phyloP scores from a whole-genome alignment of 1,140 invertebrate species.

The Aphidius ervi region DNA sequence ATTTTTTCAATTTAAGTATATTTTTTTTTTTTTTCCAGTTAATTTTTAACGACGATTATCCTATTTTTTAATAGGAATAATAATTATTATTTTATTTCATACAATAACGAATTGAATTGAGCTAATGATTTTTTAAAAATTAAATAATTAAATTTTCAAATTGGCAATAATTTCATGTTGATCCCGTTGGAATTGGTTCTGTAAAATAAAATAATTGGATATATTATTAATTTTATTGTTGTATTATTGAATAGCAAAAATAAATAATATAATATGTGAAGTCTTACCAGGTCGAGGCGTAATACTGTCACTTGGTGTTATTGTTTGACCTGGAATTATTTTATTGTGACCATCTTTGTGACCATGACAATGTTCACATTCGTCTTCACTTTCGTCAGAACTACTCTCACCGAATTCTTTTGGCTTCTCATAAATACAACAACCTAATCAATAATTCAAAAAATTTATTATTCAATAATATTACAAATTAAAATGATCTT shows the following conservation, averaged over 20 bases:
- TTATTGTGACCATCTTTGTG: constrained; percentile 70
- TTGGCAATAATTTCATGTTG: constrained; percentile 24
- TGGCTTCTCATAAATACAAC: constrained; percentile 84
- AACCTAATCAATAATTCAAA: constrained; percentile 57
- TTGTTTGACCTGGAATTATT: constrained; percentile 37
- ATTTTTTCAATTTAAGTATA: too few relatives aligned
- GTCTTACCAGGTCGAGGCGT: constrained; percentile 30
- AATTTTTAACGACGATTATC: too few relatives aligned
- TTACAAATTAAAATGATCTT: constrained; percentile 2
- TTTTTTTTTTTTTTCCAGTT: too few relatives aligned
- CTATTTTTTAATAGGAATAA: too few relatives aligned
- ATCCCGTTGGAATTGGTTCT: constrained; percentile 41
- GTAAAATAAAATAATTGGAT: constrained; percentile 23
- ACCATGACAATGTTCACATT: constrained; percentile 82
- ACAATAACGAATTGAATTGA: too few relatives aligned
- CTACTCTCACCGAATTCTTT: constrained; percentile 77
- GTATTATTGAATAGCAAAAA: neutral
- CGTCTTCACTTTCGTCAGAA: constrained; percentile 71
- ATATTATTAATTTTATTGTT: neutral
- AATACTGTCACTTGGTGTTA: constrained; percentile 36
- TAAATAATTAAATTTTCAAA: constrained; percentile 11
- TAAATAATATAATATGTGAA: neutral
- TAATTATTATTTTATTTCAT: too few relatives aligned
- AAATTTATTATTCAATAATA: constrained; percentile 4
- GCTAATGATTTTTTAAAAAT: constrained; percentile 10